Conservation (phyloP, 2,888 invertebrate species). For the Cerastis rubricosa region DNA sequence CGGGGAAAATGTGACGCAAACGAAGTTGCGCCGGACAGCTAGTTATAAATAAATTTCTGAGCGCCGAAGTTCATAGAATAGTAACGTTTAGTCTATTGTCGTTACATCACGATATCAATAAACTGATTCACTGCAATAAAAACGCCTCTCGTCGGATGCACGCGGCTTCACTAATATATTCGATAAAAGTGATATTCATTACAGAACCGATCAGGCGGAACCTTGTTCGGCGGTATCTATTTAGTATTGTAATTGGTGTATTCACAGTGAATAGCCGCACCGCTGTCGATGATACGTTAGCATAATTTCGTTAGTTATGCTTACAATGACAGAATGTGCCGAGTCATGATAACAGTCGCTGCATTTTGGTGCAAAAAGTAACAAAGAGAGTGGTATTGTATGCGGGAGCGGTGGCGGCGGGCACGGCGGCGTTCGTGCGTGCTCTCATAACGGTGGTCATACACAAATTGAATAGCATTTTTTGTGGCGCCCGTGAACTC, state of each 20-base stretch:
- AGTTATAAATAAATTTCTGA: constrained; percentile 12
- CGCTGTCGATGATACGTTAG: constrained; percentile 79
- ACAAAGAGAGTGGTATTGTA: constrained; percentile 74
- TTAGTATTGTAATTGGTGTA: constrained; percentile 79
- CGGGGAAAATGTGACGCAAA: too few species aligned
- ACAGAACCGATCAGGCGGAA: constrained; percentile 72
- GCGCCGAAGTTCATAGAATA: constrained; percentile 10
- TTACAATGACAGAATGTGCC: constrained; percentile 82
- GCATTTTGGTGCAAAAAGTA: constrained; percentile 87
- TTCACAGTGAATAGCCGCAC: constrained; percentile 78
- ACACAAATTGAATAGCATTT: constrained; percentile 86
- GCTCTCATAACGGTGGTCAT: constrained; percentile 83
- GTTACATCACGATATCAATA: constrained; percentile 59
- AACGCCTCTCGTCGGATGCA: constrained; percentile 55
- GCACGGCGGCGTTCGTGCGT: constrained; percentile 81
- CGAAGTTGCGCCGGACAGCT: too few species aligned
- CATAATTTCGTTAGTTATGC: constrained; percentile 85
- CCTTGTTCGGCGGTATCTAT: constrained; percentile 69
- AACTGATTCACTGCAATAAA: constrained; percentile 57
- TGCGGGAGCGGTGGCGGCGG: constrained; percentile 69
- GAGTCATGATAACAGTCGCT: constrained; percentile 81
- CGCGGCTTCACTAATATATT: constrained; percentile 65
- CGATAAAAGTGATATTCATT: constrained; percentile 70
- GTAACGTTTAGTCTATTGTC: constrained; percentile 46
- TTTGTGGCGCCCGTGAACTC: constrained; percentile 80